Percentiles rank a stretch among this genome's conserved stretches.
phyloP scores from a whole-genome alignment of 2,113 vertebrate species.

The Addax nasomaculatus region DNA sequence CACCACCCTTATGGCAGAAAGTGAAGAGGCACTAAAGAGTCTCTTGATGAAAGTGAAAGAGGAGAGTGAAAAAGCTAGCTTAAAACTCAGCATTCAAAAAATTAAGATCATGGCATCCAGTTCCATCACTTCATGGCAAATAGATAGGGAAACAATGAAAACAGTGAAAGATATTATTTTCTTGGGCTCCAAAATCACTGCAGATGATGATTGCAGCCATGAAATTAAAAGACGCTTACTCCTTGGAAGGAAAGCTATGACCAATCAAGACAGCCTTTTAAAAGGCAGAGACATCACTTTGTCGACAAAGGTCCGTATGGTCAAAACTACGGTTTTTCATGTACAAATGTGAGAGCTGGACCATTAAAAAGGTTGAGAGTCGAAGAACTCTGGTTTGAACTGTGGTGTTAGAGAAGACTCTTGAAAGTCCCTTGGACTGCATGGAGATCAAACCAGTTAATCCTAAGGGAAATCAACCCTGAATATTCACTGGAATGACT shows the following conservation, averaged over 20 bases:
- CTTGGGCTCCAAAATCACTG: not conserved
- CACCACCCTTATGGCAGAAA: not conserved
- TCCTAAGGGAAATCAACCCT: not conserved
- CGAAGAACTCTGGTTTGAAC: no score
- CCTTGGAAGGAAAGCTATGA: not conserved
- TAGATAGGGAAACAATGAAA: not conserved
- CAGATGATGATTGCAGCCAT: not conserved
- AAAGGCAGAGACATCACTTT: not conserved
- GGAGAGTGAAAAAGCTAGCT: not conserved
- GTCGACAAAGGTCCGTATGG: rapidly evolving
- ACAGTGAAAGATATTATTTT: not conserved
- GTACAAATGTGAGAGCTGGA: not conserved
- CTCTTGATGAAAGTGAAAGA: not conserved
- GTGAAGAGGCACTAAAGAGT: not conserved
- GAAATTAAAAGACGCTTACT: not conserved
- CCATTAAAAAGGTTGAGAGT: not conserved
- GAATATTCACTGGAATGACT: no score
- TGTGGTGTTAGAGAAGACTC: not conserved
- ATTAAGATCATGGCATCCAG: not conserved
- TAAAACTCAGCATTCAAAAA: not conserved
- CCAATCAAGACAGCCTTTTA: not conserved
- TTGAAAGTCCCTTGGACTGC: not conserved
- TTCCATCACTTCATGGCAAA: not conserved
- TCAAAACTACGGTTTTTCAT: not conserved
- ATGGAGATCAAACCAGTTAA: not conserved